Conservation (phyloP, 2,113 vertebrate genomes). For the Pardalotus punctatus region DNA sequence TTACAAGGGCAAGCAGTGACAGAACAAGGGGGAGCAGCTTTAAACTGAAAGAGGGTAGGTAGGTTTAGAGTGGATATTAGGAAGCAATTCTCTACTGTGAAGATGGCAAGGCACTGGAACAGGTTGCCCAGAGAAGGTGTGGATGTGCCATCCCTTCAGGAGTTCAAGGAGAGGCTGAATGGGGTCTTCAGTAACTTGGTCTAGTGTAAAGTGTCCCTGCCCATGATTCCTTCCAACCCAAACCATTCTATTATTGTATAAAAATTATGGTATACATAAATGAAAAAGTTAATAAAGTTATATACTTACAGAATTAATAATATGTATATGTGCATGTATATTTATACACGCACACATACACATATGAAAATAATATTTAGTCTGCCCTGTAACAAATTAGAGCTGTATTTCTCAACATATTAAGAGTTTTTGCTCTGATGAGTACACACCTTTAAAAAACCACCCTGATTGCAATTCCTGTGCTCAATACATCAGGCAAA, state of each 20-base stretch:
- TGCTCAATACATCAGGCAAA: not conserved
- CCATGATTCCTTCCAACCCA: not conserved
- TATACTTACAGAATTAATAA: not conserved
- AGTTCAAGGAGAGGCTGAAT: not conserved
- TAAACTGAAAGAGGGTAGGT: not conserved
- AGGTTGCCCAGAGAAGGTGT: not conserved
- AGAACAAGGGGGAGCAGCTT: not conserved
- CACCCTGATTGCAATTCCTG: not conserved
- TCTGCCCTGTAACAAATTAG: not conserved
- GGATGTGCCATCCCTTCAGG: not conserved
- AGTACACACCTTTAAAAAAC: not conserved
- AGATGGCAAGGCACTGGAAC: not conserved
- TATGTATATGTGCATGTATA: accelerated
- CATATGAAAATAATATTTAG: not conserved
- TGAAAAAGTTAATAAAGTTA: not conserved
- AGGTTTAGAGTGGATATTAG: not conserved
- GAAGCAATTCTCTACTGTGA: not conserved
- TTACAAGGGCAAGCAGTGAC: not conserved
- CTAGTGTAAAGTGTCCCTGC: not conserved
- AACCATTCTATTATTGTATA: not conserved
- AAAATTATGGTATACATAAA: not conserved
- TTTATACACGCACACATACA: not conserved
- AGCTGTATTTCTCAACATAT: not conserved
- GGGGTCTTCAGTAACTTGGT: not conserved
- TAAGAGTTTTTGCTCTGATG: not conserved